Evolutionary conservation across 2,797 vertebrate species (phyloP).

Genomic region (Enteromius mattozi): DNA sequence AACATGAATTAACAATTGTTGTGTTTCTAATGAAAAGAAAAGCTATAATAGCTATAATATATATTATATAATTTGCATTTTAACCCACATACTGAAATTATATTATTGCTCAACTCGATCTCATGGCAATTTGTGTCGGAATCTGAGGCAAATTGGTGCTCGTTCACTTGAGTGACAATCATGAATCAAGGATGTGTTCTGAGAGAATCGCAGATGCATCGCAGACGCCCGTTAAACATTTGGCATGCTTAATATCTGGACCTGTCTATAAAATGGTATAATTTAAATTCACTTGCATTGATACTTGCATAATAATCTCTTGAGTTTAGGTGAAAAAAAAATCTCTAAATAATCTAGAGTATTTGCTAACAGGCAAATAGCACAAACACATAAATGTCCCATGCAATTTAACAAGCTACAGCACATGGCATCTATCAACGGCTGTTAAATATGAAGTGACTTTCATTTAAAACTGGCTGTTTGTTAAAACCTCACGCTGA

Average conservation of each 20-base stretch:
- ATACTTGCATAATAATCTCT: neutral
- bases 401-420: conserved; percentile 64
- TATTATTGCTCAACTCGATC: neutral
- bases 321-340: neutral
- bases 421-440: conserved; percentile 61
- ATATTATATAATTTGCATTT: neutral
- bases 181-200: too few species aligned
- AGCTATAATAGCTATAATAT: neutral
- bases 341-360: conserved; percentile 37
- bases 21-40: neutral
- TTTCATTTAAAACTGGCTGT: conserved; percentile 71
- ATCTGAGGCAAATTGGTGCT: too few species aligned
- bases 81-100: neutral
- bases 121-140: neutral
- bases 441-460: conserved; percentile 75
- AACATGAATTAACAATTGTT: neutral
- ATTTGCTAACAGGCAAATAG: conserved; percentile 62
- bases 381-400: conserved; percentile 73
- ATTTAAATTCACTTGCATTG: neutral
- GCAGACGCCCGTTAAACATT: too few species aligned
- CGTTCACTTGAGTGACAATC: too few species aligned
- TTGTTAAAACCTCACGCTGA: conserved; percentile 72
- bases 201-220: too few species aligned
- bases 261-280: too few species aligned
- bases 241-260: too few species aligned